Conservation (phyloP, 2,797 vertebrate genomes). For the Fratercula arctica region DNA sequence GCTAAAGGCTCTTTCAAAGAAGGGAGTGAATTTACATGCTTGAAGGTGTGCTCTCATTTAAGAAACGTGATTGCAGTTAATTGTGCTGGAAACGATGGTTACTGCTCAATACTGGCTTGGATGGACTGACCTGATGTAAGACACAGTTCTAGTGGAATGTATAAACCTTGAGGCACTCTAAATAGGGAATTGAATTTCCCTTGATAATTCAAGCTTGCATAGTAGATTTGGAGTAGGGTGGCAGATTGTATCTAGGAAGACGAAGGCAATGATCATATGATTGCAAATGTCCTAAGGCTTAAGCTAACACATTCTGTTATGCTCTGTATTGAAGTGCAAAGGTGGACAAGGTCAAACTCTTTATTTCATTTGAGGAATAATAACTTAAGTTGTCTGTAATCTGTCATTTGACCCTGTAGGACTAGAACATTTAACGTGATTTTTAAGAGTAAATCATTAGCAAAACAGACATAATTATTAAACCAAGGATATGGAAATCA, state of each 20-base stretch:
- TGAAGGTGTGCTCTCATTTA: not conserved
- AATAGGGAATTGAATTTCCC: not conserved
- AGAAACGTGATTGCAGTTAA: not conserved
- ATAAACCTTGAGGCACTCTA: not conserved
- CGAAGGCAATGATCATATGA: not conserved
- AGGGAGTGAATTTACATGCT: not conserved
- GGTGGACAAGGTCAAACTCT: not conserved
- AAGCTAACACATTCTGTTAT: not conserved
- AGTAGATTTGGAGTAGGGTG: not conserved
- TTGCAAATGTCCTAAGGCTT: not conserved
- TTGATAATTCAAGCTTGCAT: fast-evolving
- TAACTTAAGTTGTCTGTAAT: not conserved
- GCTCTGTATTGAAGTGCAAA: not conserved
- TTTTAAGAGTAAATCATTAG: not conserved
- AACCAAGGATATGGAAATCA: not conserved
- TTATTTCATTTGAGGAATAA: not conserved
- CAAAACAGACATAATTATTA: not conserved
- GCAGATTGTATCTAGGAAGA: not conserved
- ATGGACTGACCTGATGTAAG: not conserved
- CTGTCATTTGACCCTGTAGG: not conserved
- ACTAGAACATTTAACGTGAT: not conserved
- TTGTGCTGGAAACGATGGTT: fast-evolving
- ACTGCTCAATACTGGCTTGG: not conserved
- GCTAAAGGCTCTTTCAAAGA: not conserved
- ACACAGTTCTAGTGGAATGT: not conserved